These are phyloP conservation scores for Coccyzus lansbergi DNA, from an alignment of 2,797 vertebrate genomes.

Conservation along the genomic window DNA sequence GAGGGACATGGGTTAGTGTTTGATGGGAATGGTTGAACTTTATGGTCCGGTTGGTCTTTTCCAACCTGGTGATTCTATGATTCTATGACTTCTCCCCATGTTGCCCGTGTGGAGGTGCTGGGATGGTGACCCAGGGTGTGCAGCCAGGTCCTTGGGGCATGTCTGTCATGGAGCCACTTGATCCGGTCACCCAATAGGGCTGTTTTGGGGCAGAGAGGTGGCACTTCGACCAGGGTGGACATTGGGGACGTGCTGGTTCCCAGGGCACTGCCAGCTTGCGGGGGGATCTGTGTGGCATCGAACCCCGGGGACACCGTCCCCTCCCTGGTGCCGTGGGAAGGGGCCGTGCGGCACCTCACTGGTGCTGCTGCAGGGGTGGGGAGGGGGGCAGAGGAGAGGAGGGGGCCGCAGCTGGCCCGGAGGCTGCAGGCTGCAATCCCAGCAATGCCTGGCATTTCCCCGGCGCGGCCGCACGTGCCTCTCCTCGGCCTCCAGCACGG, in stretches of 20 bases:
- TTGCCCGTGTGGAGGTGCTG: rapidly evolving
- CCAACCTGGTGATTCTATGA: no score
- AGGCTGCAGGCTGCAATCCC: slow-evolving; percentile 67
- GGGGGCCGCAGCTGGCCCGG: background rate
- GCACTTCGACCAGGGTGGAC: background rate
- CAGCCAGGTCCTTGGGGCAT: background rate
- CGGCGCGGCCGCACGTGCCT: slow-evolving; percentile 20
- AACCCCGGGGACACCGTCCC: background rate
- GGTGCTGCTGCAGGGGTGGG: background rate
- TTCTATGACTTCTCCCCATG: background rate
- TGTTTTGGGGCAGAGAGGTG: background rate
- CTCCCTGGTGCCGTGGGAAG: background rate
- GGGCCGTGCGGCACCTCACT: rapidly evolving
- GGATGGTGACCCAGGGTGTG: background rate
- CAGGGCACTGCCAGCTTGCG: rapidly evolving
- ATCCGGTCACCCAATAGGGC: rapidly evolving
- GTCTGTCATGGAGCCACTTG: background rate
- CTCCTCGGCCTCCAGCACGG: slow-evolving; percentile 8
- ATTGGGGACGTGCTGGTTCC: rapidly evolving
- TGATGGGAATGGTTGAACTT: no score
- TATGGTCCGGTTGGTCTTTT: no score
- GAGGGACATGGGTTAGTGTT: no score
- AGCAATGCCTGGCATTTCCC: slow-evolving; percentile 78
- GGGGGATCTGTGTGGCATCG: background rate
- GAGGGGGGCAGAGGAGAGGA: background rate